Base-by-base conservation (phyloP, 2,888 invertebrate species). In the Lagria hirta region DNA sequence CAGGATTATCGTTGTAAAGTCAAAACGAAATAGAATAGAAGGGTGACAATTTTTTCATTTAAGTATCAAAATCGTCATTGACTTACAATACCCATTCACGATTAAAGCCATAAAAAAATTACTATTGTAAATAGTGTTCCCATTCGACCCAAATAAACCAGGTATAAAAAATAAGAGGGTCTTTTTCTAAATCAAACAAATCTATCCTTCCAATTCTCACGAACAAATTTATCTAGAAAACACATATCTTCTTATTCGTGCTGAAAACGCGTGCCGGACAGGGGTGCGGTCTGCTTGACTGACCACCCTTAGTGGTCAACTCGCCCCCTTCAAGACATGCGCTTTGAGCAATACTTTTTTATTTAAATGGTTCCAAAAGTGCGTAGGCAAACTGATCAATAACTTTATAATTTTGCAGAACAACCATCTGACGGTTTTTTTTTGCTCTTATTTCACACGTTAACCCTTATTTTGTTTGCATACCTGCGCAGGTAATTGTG, bases 1-100 rank as follows among this genome's bases (percentile, higher is more conserved):
- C 42, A 54, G 68, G 69, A 70, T 71, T 70, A 70, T 61, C 57
- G 55, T 58, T 61, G 63, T 65, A 64, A n/a, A 63, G 63, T 62
- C 63, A 59, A 62, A 60, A 55, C 15, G 29, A 17, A 30, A 23
- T 18, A 22, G 23, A 38, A 38, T 38, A 17, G 48, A 51, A 52
- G 54, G 60, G 61, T 60, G 56, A 52, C 50, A 51, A 53, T 62
- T 67, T 61, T n/a, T 60, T 58, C 58, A 54, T 62, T 66, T 57
- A 58, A 62, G 54, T 55, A 60, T 62, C 52, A 52, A 58, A 68
- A 64, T 64, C 59, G 64, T 68, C 69, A 67, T 68, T 61, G 66
- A 67, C 58, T 58, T 56, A 68, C 68, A 69, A 69, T 68, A 55
- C 59, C 47, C 28, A 59, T 65, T 62, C 51, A 49, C 66, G 64